These are phyloP conservation scores for Tenualosa thibaudeaui DNA, from an alignment of 2,797 vertebrate species.

Conservation along the genomic window DNA sequence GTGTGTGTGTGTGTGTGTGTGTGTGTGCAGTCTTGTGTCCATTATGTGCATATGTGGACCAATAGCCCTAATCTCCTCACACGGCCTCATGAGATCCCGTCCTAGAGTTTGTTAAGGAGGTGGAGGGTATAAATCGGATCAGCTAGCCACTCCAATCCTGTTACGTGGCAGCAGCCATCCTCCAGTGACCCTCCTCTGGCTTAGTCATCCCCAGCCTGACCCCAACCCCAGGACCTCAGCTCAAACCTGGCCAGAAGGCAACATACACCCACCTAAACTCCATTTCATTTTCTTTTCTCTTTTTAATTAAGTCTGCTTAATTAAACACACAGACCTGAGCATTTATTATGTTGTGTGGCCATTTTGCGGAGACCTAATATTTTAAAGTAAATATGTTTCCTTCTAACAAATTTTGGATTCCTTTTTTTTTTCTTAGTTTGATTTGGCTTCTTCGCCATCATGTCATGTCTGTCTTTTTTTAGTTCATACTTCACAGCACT, in stretches of 20 bases:
- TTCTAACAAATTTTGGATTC: too few relatives aligned
- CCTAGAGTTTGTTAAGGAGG: conserved; percentile 45
- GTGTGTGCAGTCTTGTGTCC: conserved; percentile 29
- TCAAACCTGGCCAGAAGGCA: too few relatives aligned
- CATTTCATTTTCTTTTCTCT: too few relatives aligned
- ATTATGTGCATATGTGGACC: background rate
- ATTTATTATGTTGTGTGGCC: background rate
- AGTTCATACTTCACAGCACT: too few relatives aligned
- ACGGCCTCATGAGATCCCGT: background rate
- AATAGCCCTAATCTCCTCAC: background rate
- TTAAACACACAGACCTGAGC: background rate
- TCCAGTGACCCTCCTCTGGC: conserved; percentile 39
- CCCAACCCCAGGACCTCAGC: too few relatives aligned
- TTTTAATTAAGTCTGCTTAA: too few relatives aligned
- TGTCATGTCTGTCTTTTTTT: too few relatives aligned
- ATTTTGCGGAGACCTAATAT: background rate
- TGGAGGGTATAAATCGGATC: conserved; percentile 60
- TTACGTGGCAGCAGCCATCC: conserved; percentile 59
- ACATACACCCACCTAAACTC: too few relatives aligned
- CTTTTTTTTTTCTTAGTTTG: too few relatives aligned
- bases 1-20: conserved; percentile 26
- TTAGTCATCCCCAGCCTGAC: too few relatives aligned
- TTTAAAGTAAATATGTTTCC: background rate
- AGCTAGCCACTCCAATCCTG: conserved; percentile 58
- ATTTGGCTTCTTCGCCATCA: too few relatives aligned